Percentiles rank a stretch among this genome's conserved stretches.
Conservation (phyloP, 1,140 invertebrate species). For the Papilio machaon region DNA sequence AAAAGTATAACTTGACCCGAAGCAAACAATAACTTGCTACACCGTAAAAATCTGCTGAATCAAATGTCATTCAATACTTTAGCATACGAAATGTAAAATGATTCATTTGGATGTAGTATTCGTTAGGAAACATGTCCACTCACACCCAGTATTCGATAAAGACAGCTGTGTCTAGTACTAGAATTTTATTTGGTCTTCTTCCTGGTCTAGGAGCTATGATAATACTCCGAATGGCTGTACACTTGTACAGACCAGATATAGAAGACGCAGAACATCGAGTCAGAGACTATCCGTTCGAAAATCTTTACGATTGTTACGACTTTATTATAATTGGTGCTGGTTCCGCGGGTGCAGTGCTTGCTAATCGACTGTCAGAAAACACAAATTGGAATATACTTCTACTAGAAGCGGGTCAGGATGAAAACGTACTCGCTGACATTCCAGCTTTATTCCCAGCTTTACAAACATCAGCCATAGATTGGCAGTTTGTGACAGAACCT, state of each 20-base stretch:
- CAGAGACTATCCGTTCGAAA: slow-evolving; percentile 70
- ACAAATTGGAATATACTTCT: slow-evolving; percentile 87
- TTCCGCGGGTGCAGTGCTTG: slow-evolving; percentile 91
- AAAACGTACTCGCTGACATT: slow-evolving; percentile 88
- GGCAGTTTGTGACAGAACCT: slow-evolving; percentile 90
- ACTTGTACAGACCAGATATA: slow-evolving; percentile 85
- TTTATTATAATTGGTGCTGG: slow-evolving; percentile 92
- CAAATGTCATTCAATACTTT: slow-evolving; percentile 45
- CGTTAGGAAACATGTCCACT: slow-evolving; percentile 54
- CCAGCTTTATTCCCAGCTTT: slow-evolving; percentile 89
- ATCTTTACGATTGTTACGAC: slow-evolving; percentile 85
- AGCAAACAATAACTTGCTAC: slow-evolving; percentile 52
- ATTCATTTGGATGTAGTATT: slow-evolving; percentile 34
- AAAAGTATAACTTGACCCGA: slow-evolving; percentile 41
- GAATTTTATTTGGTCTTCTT: slow-evolving; percentile 84
- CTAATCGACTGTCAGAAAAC: slow-evolving; percentile 88
- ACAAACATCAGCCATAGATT: slow-evolving; percentile 88
- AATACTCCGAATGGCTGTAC: slow-evolving; percentile 83
- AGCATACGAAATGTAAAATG: slow-evolving; percentile 44
- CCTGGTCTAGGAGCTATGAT: slow-evolving; percentile 84
- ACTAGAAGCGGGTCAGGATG: slow-evolving; percentile 92
- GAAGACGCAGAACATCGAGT: slow-evolving; percentile 84
- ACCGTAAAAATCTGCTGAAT: slow-evolving; percentile 46
- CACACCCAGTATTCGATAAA: slow-evolving; percentile 52
- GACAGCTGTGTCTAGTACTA: slow-evolving; percentile 76